These are phyloP conservation scores for Enteromius afrohamiltoni DNA, from an alignment of 2,797 vertebrate genomes.

Conservation along the genomic window DNA sequence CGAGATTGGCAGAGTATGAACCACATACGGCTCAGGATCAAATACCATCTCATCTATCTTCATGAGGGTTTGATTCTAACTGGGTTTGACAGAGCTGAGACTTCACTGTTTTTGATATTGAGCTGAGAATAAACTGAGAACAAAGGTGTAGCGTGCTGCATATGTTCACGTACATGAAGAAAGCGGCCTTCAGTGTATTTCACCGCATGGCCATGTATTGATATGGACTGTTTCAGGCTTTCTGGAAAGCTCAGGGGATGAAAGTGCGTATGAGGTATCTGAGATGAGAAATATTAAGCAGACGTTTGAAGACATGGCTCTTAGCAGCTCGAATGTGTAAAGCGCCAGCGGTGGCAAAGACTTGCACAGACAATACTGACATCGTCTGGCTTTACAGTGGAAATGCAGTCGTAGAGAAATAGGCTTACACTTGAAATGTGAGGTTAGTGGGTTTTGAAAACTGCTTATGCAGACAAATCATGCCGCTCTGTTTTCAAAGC, in stretches of 20 bases:
- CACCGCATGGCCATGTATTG: slow-evolving; percentile 1
- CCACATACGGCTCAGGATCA: slow-evolving; percentile 30
- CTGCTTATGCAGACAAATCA: slow-evolving; percentile 1
- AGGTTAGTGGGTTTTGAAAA: slow-evolving; percentile 19
- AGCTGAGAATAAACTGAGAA: slow-evolving; percentile 28
- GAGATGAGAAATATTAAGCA: slow-evolving; percentile 9
- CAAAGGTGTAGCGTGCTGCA: slow-evolving; percentile 18
- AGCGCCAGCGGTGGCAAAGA: background rate
- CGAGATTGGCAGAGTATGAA: slow-evolving; percentile 40
- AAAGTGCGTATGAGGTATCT: background rate
- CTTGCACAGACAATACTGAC: slow-evolving; percentile 65
- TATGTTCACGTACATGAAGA: background rate
- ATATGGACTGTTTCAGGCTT: background rate
- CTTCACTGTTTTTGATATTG: slow-evolving; percentile 26
- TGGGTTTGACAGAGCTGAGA: slow-evolving; percentile 29
- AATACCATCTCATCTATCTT: slow-evolving; percentile 44
- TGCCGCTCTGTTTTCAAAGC: background rate
- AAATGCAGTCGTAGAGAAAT: slow-evolving; percentile 17
- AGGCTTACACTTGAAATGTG: background rate
- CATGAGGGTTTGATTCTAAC: slow-evolving; percentile 40
- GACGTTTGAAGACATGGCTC: background rate
- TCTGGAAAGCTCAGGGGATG: slow-evolving; percentile 5
- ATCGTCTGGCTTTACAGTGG: slow-evolving; percentile 62
- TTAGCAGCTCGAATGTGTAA: background rate
- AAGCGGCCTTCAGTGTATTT: slow-evolving; percentile 17